phyloP scores from a whole-genome alignment of 2,888 invertebrate genomes.

The Volucella inflata region DNA sequence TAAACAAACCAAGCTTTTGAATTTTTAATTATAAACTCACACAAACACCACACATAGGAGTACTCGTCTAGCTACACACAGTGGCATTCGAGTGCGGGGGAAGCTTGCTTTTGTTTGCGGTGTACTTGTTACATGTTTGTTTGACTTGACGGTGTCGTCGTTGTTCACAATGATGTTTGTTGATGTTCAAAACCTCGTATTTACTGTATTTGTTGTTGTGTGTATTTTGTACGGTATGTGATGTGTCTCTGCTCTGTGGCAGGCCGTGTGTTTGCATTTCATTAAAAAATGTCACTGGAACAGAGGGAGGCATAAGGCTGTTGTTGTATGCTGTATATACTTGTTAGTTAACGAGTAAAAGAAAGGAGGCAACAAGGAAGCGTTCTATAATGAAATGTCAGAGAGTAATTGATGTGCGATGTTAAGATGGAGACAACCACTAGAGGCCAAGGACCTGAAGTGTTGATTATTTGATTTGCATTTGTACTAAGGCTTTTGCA shows the following conservation, averaged over 20 bases:
- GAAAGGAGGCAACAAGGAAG: conserved; percentile 46
- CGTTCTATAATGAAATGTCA: conserved; percentile 58
- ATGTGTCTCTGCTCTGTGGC: conserved; percentile 42
- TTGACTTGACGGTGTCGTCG: conserved; percentile 72
- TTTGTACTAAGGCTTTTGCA: background rate
- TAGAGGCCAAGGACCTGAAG: conserved; percentile 24
- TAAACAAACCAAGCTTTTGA: conserved; percentile 70
- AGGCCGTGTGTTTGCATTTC: conserved; percentile 74
- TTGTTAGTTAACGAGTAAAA: conserved; percentile 7
- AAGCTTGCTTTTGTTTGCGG: conserved; percentile 60
- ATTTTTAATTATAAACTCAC: conserved; percentile 76
- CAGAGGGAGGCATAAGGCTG: conserved; percentile 23
- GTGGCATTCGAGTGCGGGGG: conserved; percentile 1
- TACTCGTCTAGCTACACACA: background rate
- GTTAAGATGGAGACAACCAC: background rate
- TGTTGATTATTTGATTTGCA: conserved; percentile 41
- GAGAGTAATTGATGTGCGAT: conserved; percentile 49
- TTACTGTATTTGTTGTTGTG: conserved; percentile 19
- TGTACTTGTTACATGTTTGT: conserved; percentile 75
- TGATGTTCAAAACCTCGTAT: conserved; percentile 57
- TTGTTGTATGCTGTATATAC: background rate
- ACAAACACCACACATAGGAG: conserved; percentile 14
- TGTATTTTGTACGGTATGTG: conserved; percentile 1
- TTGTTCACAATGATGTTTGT: conserved; percentile 65
- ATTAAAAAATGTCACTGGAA: conserved; percentile 71